Evolutionary conservation across 2,113 vertebrate genomes (phyloP), one percentile per base, ranked within the genome.

Genomic region (Apus apus): DNA sequence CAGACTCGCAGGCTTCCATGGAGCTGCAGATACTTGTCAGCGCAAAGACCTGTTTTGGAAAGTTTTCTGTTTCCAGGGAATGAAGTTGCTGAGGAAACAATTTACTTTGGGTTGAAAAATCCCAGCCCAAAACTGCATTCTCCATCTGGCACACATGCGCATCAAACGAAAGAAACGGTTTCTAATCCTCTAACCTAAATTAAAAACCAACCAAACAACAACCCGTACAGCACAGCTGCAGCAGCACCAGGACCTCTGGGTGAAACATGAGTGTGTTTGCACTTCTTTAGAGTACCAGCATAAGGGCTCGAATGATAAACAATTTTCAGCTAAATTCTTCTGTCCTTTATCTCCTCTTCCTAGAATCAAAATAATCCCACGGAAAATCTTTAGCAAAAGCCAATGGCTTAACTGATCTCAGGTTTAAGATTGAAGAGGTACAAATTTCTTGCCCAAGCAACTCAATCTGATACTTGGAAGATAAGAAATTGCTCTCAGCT

Each of bases 1-100:
- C 53, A 62, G 73, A 56, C 90, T 73, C 8, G 5, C 65, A 17
- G 78, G 38, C 83, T 94, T 74, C 90, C 76, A 84, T 8, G 13
- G 32, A 71, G 72, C 56, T 67, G 23, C 3, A 22, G 40, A 2
- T 75, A 67, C 11, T 86, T 80, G 57, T 50, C 74, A 34, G 45
- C 4, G 22, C n/a, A 12, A 90, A 77, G 85, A 74, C 64, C 78
- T 75, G 3, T 71, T 91, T 80, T 89, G 90, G 34, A 90, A 72
- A 77, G 70, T 74, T 87, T 89, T 91, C 46, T 43, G 87, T 93
- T 83, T 60, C 89, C 50, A 80, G 53, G 53, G 91, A 87, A 26
- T 65, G 58, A 25, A 75, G 93, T 93, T 97, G 89, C 90, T 96
- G 85, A 87, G 96, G 94, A 87, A 58, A 90, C 83, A 46, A 51